These are phyloP conservation scores for Herpailurus yagouaroundi DNA, from an alignment of 2,113 vertebrate species.

Conservation along the genomic window DNA sequence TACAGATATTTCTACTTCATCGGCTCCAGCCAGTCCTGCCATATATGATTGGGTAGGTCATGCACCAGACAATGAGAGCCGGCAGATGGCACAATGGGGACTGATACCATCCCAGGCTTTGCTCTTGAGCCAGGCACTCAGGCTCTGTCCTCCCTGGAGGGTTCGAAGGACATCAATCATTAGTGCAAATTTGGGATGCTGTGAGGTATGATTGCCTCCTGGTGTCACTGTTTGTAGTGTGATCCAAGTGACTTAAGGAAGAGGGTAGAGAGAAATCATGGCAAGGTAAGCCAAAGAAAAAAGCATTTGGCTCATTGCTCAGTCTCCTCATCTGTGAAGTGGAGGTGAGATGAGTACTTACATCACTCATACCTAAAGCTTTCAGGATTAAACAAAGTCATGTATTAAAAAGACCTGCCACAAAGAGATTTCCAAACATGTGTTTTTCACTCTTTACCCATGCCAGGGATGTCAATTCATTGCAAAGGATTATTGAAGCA, in stretches of 20 bases:
- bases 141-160: background rate
- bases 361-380: background rate
- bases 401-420: background rate
- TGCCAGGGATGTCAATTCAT: background rate
- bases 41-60: background rate
- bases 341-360: background rate
- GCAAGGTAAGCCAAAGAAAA: background rate
- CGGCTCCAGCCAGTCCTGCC: background rate
- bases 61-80: background rate
- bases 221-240: background rate
- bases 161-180: background rate
- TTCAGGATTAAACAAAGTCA: background rate
- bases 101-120: background rate
- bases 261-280: background rate
- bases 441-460: background rate
- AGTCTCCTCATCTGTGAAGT: background rate
- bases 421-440: background rate
- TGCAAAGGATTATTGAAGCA: background rate
- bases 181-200: background rate
- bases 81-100: background rate
- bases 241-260: background rate
- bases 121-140: background rate
- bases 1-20: background rate
- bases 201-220: background rate
- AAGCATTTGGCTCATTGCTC: background rate